A percentile compares a stretch with the other conserved stretches of the same genome.
These are phyloP conservation scores for Oplegnathus fasciatus DNA, from an alignment of 2,113 vertebrate genomes.

Conservation along the genomic window DNA sequence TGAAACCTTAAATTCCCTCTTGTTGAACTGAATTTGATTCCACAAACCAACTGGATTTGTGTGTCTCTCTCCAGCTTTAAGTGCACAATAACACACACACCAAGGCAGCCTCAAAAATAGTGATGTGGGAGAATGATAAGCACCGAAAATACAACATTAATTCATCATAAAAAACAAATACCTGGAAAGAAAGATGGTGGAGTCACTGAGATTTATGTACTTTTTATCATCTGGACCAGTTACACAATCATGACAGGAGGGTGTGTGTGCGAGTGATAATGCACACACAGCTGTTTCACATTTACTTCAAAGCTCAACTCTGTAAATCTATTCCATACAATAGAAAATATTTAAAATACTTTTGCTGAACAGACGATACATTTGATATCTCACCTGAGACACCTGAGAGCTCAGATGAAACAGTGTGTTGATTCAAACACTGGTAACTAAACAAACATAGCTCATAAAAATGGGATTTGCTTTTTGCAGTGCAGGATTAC, in stretches of 20 bases:
- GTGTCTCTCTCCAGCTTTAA: not conserved
- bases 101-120: not conserved
- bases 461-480: slow-evolving; percentile 8
- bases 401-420: not conserved
- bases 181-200: not conserved
- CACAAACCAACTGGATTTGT: not conserved
- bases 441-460: slow-evolving; percentile 10
- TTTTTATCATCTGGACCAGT: slow-evolving; percentile 59
- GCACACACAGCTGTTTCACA: slow-evolving; percentile 70
- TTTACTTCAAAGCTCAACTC: slow-evolving; percentile 67
- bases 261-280: slow-evolving; percentile 48
- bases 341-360: slow-evolving; percentile 19
- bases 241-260: slow-evolving; percentile 61
- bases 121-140: not conserved
- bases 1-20: not conserved
- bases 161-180: not conserved
- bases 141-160: not conserved
- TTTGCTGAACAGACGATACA: not conserved
- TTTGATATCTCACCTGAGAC: not conserved
- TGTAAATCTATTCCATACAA: slow-evolving; percentile 18
- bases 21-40: not conserved
- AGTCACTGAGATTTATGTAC: slow-evolving; percentile 54
- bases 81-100: not conserved
- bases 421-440: slow-evolving; percentile 10
- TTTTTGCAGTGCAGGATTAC: not conserved